Evolutionary conservation across 2,113 vertebrate species (phyloP), one percentile per base, ranked within the genome.

Genomic region (Varanus komodoensis): DNA sequence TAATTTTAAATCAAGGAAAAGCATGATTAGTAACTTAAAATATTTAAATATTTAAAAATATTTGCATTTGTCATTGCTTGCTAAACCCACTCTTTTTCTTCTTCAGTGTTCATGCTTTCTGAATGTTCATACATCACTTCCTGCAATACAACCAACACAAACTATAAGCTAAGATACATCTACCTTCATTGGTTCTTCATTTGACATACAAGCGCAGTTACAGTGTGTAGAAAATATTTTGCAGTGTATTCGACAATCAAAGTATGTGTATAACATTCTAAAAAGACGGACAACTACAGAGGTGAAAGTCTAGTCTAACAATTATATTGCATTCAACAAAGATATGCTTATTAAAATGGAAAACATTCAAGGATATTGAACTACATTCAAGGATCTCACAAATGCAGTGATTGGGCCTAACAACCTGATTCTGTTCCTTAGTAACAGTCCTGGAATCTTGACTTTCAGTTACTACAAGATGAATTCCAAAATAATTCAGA

Each of bases 401-500:
- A 61, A 3, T 27, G 19, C 44, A 87, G 27, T 50, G 19, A 67
- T 8, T 68, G n/a, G 23, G 54, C 21, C 3, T 48, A 87, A 12
- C 29, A 3, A 44, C 38, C 34, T 64, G n/a, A 23, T 52, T n/a
- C 9, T 25, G 29, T 38, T 19, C 1, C 15, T 67, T 64, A 80
- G 61, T 61, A 81, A 29, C 29, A 81, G 29, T 75, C 6, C 38
- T 57, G n/a, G 73, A 64, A 87, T 48, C 34, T 79, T 12, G 50
- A 54, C 82, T 50, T 3, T 3, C 8, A 73, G 0, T 9, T 34
- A 0, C n/a, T 91, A 44, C 54, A 0, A 12, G 1, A 5, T 90
- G 5, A 0, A 54, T 8, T 27, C 69, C 44, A 21, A 27, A 81
- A 91, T 38, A 32, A 88, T 87, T 9, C 14, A 71, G 25, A 87